phyloP scores from a whole-genome alignment of 2,797 vertebrate genomes.

The Scleropages formosus region DNA sequence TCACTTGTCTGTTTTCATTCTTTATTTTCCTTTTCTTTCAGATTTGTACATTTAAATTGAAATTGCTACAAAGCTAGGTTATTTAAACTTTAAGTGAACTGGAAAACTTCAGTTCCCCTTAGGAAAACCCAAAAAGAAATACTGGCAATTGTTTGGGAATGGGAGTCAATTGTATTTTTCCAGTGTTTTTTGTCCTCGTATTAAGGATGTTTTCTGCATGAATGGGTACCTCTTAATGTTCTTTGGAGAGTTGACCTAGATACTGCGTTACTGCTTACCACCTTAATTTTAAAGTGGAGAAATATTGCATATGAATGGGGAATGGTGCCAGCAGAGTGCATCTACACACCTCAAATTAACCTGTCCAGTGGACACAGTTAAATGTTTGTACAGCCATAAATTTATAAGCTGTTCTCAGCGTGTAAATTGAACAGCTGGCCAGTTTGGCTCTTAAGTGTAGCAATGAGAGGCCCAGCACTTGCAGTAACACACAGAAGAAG shows the following conservation, averaged over 20 bases:
- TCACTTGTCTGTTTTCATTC: background rate
- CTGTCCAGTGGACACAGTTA: too few relatives aligned
- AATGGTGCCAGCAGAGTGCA: too few relatives aligned
- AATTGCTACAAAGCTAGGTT: background rate
- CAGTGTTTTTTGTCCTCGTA: constrained; percentile 5
- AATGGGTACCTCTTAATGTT: constrained; percentile 4
- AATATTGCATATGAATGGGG: background rate
- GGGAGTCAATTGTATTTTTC: background rate
- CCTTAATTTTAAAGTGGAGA: background rate
- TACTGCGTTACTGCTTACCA: background rate
- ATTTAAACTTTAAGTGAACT: background rate
- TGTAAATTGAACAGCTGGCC: background rate
- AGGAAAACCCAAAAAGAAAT: background rate
- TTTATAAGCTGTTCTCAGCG: too few relatives aligned
- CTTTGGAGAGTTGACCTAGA: constrained; percentile 14
- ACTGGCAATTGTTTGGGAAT: background rate
- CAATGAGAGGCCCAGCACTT: too few relatives aligned
- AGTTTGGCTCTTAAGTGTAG: background rate
- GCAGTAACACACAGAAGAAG: too few relatives aligned
- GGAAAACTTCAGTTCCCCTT: background rate
- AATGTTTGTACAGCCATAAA: too few relatives aligned
- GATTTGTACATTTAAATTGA: background rate
- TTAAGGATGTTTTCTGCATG: constrained; percentile 25
- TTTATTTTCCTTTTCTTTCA: background rate
- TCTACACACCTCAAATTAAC: too few relatives aligned